Conservation (phyloP, 2,797 vertebrate species). For the Pyrocephalus nanus region DNA sequence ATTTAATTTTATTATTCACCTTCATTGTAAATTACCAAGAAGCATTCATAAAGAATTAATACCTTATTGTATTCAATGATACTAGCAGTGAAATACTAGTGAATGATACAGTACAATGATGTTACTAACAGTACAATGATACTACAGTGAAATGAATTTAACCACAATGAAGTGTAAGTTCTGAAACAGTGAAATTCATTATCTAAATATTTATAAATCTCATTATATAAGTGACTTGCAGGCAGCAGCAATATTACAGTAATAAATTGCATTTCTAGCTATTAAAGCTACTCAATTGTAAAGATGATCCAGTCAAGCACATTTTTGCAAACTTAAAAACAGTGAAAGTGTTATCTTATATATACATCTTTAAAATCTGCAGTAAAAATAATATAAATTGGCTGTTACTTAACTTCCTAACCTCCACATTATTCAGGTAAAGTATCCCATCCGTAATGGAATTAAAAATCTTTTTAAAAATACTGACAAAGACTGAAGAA, state of each 20-base stretch:
- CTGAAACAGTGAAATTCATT: neutral
- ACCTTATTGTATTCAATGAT: neutral
- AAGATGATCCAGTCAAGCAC: neutral
- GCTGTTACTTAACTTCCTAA: constrained; percentile 72
- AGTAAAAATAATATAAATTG: constrained; percentile 67
- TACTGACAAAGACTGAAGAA: constrained; percentile 63
- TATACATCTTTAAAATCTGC: neutral
- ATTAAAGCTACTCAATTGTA: neutral
- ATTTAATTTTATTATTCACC: neutral
- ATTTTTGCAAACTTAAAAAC: neutral
- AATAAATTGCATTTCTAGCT: neutral
- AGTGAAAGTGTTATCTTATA: neutral
- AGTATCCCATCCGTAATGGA: constrained; percentile 69
- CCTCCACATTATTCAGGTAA: constrained; percentile 67
- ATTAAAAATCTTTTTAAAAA: constrained; percentile 76
- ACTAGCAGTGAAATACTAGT: neutral
- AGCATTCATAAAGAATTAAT: neutral
- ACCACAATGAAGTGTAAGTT: neutral
- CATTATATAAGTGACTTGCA: neutral
- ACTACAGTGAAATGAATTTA: neutral
- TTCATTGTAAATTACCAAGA: neutral
- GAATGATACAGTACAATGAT: neutral
- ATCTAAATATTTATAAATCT: neutral
- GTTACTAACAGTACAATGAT: neutral
- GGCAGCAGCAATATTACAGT: neutral